Conservation (phyloP, 2,888 invertebrate genomes). For the Leptarthrus brevirostris region DNA sequence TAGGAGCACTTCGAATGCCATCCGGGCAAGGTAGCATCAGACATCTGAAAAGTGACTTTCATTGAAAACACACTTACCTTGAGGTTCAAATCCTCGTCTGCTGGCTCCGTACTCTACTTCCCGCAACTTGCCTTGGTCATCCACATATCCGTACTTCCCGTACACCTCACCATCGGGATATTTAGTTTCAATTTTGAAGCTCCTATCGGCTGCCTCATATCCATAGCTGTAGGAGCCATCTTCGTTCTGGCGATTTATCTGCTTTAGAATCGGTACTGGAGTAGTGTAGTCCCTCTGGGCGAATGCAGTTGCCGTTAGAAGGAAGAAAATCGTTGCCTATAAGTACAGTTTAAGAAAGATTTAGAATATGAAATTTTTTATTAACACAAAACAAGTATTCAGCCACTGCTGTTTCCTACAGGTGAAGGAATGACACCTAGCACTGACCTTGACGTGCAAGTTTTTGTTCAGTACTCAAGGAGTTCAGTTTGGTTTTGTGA, state of each 20-base stretch:
- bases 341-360: neutral
- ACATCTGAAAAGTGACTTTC: neutral
- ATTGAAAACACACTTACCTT: constrained; percentile 68
- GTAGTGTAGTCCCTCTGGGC: constrained; percentile 73
- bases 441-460: constrained; percentile 5
- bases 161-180: constrained; percentile 85
- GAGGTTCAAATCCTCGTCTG: constrained; percentile 83
- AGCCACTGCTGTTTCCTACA: constrained; percentile 58
- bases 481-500: too few relatives aligned
- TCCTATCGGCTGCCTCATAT: constrained; percentile 87
- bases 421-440: neutral
- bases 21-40: neutral
- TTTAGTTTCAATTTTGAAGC: constrained; percentile 89
- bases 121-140: constrained; percentile 78
- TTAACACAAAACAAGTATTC: neutral
- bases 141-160: constrained; percentile 91
- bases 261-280: constrained; percentile 83
- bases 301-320: constrained; percentile 57
- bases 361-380: neutral
- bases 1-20: neutral
- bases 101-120: constrained; percentile 90
- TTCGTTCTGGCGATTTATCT: constrained; percentile 86
- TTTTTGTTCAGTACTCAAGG: too few relatives aligned
- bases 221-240: constrained; percentile 91
- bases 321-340: constrained; percentile 3